Percentiles rank a stretch among this genome's conserved stretches.
phyloP scores from a whole-genome alignment of 1,140 invertebrate species.

The Conus betulinus region DNA sequence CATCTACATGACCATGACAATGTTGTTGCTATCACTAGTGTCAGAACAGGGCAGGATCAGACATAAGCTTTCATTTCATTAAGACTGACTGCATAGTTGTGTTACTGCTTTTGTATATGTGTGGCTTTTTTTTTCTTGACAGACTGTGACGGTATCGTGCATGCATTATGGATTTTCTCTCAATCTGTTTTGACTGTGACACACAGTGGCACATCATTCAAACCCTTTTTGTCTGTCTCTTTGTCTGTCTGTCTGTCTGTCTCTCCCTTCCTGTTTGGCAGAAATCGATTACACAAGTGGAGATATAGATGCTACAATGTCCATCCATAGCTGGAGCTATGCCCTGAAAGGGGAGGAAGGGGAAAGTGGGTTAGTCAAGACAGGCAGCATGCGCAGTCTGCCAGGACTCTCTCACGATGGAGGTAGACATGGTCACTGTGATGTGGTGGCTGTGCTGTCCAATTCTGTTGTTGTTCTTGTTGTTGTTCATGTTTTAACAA shows the following conservation, averaged over 20 bases:
- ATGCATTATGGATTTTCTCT: not conserved
- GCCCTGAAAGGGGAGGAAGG: slow-evolving; percentile 42
- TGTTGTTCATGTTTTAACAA: not conserved
- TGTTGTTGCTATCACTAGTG: too few relatives aligned
- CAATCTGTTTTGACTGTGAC: not conserved
- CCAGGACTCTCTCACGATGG: slow-evolving; percentile 42
- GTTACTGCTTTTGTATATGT: not conserved
- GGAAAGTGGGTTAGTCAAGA: slow-evolving; percentile 34
- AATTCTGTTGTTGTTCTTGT: not conserved
- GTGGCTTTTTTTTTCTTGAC: not conserved
- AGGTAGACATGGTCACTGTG: slow-evolving; percentile 23
- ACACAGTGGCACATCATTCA: not conserved
- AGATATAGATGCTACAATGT: slow-evolving; percentile 64
- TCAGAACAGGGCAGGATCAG: too few relatives aligned
- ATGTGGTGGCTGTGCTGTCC: not conserved
- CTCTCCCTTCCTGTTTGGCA: slow-evolving; percentile 28
- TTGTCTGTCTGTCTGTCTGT: not conserved
- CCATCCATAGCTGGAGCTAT: slow-evolving; percentile 65
- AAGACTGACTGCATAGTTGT: too few relatives aligned
- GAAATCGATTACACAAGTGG: slow-evolving; percentile 63
- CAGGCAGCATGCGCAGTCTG: slow-evolving; percentile 51
- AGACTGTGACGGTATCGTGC: not conserved
- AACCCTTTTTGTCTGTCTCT: not conserved
- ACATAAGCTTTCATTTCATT: too few relatives aligned
- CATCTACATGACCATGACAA: too few relatives aligned